Evolutionary conservation across 23 tunicate species (phyloP).

Genomic region (Halocynthia roretzi): DNA sequence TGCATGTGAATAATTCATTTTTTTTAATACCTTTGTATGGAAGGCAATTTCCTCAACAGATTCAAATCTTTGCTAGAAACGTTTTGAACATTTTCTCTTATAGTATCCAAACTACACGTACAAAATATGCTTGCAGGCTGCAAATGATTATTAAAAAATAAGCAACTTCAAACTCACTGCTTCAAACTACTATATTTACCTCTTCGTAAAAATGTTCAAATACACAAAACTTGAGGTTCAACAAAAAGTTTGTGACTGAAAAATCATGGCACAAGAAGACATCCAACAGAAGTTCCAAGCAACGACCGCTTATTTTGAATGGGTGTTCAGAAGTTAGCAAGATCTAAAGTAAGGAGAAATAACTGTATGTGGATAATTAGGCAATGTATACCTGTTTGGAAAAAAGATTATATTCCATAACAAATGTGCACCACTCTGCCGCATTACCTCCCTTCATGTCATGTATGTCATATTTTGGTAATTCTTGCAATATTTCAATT

Average conservation of each 20-base stretch:
- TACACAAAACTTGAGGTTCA: constrained; percentile 57
- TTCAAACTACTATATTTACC: constrained; percentile 7
- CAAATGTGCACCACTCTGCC: no score
- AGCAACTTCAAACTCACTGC: background rate
- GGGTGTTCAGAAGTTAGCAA: constrained; percentile 39
- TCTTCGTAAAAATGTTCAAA: constrained; percentile 63
- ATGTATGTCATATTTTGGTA: no score
- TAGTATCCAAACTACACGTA: constrained; percentile 5
- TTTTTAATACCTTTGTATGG: constrained; percentile 29
- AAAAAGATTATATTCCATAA: no score
- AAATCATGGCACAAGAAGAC: constrained; percentile 78
- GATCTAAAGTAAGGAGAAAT: constrained; percentile 24
- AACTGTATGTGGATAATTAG: background rate
- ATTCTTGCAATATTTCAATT: no score
- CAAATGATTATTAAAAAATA: background rate
- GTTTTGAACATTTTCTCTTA: constrained; percentile 9
- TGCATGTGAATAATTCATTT: no score
- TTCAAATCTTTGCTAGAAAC: constrained; percentile 13
- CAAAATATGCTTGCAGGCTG: constrained; percentile 51
- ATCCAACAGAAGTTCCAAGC: constrained; percentile 55
- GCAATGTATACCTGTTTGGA: no score
- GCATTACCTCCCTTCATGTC: no score
- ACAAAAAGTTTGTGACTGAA: constrained; percentile 61
- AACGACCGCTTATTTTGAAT: constrained; percentile 62
- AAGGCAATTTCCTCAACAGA: constrained; percentile 21